Base-by-base conservation (phyloP, 2,888 invertebrate species). In the Candidula unifasciata region DNA sequence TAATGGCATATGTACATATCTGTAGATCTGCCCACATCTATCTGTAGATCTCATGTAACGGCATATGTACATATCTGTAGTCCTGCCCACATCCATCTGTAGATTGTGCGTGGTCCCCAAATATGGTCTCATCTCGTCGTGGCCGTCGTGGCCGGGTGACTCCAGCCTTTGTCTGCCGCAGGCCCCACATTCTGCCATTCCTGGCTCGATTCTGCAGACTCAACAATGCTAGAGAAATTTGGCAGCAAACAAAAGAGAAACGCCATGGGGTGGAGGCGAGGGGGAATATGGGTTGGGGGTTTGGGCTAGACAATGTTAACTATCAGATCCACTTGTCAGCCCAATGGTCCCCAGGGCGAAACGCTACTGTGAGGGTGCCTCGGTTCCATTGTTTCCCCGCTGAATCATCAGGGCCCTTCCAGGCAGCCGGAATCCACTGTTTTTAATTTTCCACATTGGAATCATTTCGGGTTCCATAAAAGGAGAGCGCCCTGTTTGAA, bases 381-480 rank as follows among this genome's bases (percentile, higher is more conserved):
- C 68, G 33, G 13, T 68, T 68, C 30, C 68, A 68, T 68, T 68
- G 68, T 68, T 13, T 68, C 30, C 27, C 30, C 18, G 30, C 16
- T 68, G 68, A 68, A 68, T 68, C 68, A 68, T 68, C 68, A 0
- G 44, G 30, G 33, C 68, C 68, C 68, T 68, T 74, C 37, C 21
- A 44, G 16, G 52, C 27, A 44, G 1, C 44, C 10, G 5, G 33
- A 24, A 18, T 27, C 74, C 54, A 37, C n/a, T 52, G 52, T 44
- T 74, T 74, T 74, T 37, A 52, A 44, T 74, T 27, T 52, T 74
- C 74, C 35, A 54, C 35, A 37, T 69, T 74, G 44, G 54, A 74
- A 74, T 44, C 3, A 68, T 68, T 68, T 68, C 33, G 68, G 33
- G 44, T 44, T 10, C 44, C 44, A 44, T 44, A 44, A 44, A 44